Conservation (phyloP, 92 coral and sea anemone species). For the Heteractis magnifica region DNA sequence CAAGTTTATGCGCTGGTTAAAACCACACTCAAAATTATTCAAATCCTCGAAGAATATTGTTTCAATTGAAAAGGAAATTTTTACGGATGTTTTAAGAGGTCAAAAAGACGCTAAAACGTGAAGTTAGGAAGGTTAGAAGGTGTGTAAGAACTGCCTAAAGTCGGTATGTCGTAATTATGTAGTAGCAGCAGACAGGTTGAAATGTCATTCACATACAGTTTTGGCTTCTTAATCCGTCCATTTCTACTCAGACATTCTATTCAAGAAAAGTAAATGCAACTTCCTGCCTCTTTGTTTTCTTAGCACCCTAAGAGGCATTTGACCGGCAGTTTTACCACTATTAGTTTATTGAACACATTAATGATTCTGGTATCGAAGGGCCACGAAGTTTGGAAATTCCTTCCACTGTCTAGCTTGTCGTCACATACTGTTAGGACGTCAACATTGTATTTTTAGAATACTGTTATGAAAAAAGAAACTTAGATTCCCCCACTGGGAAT, state of each 20-base stretch:
- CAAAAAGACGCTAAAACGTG: not conserved
- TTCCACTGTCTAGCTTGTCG: not conserved
- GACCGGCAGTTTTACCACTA: not conserved
- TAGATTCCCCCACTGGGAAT: slow-evolving; percentile 2
- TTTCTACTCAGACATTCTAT: not conserved
- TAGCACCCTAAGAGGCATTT: not conserved
- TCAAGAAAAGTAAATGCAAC: not conserved
- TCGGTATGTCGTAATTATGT: not conserved
- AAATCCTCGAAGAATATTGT: not conserved
- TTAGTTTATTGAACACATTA: not conserved
- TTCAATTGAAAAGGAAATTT: not conserved
- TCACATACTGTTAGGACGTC: not conserved
- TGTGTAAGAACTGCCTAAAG: not conserved
- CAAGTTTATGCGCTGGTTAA: not conserved
- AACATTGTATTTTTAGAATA: not conserved
- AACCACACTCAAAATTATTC: slow-evolving; percentile 10
- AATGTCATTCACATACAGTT: not conserved
- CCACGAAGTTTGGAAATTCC: not conserved
- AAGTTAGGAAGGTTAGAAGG: not conserved
- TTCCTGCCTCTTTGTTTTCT: not conserved
- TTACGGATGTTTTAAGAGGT: not conserved
- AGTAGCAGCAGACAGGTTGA: slow-evolving; percentile 25
- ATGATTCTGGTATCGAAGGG: not conserved
- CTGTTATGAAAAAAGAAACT: not conserved
- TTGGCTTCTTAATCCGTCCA: not conserved